Evolutionary conservation across 2,113 vertebrate species (phyloP).

Genomic region (Elephas maximus): DNA sequence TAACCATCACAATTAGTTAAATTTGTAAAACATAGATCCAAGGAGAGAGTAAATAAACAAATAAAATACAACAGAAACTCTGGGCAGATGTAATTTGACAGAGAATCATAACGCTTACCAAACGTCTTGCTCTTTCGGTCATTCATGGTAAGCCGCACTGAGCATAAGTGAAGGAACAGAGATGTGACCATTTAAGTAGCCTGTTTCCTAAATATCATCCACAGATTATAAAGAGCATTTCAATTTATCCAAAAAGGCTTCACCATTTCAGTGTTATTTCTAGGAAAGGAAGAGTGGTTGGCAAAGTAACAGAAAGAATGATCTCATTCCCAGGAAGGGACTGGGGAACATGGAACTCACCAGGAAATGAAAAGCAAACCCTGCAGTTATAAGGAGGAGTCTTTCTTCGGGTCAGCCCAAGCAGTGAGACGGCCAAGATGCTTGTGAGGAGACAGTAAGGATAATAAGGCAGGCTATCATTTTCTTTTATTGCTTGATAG

Average conservation of each 20-base stretch:
- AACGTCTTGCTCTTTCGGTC: not conserved
- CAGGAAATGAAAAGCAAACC: not conserved
- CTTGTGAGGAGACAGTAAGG: not conserved
- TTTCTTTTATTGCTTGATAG: conserved; percentile 31
- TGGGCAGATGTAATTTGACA: not conserved
- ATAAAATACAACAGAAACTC: not conserved
- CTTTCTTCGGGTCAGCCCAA: not conserved
- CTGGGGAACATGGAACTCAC: not conserved
- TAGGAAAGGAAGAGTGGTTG: not conserved
- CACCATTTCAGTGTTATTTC: not conserved
- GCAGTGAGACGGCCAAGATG: not conserved
- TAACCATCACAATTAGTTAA: not conserved
- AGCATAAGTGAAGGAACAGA: not conserved
- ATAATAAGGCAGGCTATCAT: not conserved
- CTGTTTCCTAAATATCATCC: not conserved
- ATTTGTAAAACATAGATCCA: conserved; percentile 13
- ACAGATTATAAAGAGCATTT: not conserved
- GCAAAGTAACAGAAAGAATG: not conserved
- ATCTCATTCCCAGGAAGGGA: not conserved
- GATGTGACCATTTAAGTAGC: not conserved
- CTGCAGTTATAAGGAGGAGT: not conserved
- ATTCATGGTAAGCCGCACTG: not conserved
- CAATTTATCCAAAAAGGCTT: not conserved
- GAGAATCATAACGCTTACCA: not conserved
- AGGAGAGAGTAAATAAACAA: conserved; percentile 16